These are phyloP conservation scores for Toxotes chatareus DNA, from an alignment of 2,113 vertebrate species.

Conservation along the genomic window DNA sequence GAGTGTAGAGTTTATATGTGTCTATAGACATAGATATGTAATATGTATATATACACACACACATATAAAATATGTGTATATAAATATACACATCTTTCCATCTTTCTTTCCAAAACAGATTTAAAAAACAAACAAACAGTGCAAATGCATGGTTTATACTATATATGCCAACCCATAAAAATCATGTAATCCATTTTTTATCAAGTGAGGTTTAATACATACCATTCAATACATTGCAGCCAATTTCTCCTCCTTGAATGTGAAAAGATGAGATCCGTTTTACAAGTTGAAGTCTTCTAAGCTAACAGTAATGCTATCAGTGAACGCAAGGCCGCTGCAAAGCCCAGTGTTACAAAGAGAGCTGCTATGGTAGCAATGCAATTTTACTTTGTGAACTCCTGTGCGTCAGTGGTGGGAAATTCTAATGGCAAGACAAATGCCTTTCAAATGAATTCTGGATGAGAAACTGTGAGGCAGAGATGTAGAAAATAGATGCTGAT, in stretches of 20 bases:
- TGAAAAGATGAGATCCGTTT: background rate
- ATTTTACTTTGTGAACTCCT: background rate
- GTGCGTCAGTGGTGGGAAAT: background rate
- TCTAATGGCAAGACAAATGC: background rate
- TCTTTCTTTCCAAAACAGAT: too few species aligned
- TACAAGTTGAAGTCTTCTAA: too few species aligned
- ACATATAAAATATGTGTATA: too few species aligned
- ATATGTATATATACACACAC: too few species aligned
- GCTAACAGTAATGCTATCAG: background rate
- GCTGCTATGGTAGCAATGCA: background rate
- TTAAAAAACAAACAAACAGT: too few species aligned
- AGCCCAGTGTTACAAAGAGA: background rate
- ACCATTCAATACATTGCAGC: background rate
- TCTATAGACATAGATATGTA: too few species aligned
- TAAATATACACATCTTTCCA: too few species aligned
- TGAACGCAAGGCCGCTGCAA: background rate
- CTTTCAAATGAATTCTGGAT: background rate
- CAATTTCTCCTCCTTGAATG: too few species aligned
- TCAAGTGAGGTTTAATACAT: background rate
- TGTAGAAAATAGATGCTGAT: background rate
- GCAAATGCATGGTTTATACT: too few species aligned
- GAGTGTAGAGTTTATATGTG: background rate
- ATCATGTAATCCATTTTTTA: background rate
- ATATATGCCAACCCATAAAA: background rate
- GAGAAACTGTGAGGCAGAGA: background rate